A percentile compares a stretch with the other conserved stretches of the same genome.
These are phyloP conservation scores for Euglossa dilemma DNA, from an alignment of 1,140 invertebrate genomes.

Conservation along the genomic window DNA sequence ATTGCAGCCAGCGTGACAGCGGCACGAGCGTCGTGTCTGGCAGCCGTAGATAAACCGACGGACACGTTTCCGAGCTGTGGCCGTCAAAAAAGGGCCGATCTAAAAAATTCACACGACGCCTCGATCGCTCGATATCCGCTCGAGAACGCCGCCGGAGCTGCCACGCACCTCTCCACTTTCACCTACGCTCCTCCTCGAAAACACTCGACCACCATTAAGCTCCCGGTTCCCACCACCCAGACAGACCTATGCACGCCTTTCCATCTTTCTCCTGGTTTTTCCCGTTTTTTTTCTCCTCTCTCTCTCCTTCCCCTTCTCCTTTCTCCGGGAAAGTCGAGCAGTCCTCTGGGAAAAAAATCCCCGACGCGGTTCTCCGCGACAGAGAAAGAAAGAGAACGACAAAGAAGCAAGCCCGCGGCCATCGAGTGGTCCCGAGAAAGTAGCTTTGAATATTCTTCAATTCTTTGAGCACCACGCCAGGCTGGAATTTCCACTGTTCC, in stretches of 20 bases:
- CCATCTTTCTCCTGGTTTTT: not conserved
- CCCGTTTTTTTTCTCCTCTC: not conserved
- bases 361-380: not conserved
- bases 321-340: conserved; percentile 2
- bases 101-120: conserved; percentile 53
- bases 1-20: conserved; percentile 35
- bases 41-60: conserved; percentile 35
- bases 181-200: conserved; percentile 52
- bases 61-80: conserved; percentile 17
- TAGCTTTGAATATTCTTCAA: conserved; percentile 15
- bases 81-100: conserved; percentile 40
- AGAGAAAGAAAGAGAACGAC: not conserved
- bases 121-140: conserved; percentile 47
- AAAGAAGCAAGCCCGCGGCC: not conserved
- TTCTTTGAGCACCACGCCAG: not conserved
- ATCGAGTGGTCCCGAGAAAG: conserved; percentile 13
- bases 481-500: not conserved
- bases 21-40: conserved; percentile 13
- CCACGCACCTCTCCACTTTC: conserved; percentile 45
- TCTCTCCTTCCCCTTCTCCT: too few species aligned
- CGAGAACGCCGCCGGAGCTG: not conserved
- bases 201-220: conserved; percentile 46
- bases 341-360: conserved; percentile 6
- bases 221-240: not conserved
- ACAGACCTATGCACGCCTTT: not conserved